phyloP scores from a whole-genome alignment of 2,113 vertebrate genomes.

The Ammodytes marinus region DNA sequence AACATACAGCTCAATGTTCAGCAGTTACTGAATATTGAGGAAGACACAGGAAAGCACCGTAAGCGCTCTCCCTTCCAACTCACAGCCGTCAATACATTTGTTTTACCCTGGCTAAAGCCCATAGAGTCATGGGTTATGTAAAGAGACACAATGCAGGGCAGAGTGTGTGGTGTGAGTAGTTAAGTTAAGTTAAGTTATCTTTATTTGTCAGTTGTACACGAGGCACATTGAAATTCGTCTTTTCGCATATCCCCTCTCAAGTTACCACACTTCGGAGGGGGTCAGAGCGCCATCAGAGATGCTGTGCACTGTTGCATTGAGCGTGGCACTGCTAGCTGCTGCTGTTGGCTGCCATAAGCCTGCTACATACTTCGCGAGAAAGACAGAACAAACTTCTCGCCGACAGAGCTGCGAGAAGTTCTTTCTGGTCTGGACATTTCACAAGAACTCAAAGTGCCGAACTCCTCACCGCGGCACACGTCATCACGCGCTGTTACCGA shows the following conservation, averaged over 20 bases:
- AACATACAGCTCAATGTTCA: not conserved
- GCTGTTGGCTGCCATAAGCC: not conserved
- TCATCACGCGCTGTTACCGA: too few species aligned
- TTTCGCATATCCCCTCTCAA: too few species aligned
- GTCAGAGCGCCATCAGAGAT: conserved; percentile 43
- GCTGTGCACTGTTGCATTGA: conserved; percentile 45
- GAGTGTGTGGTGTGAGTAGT: conserved; percentile 22
- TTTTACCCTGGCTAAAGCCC: conserved; percentile 33
- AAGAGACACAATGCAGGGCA: conserved; percentile 28
- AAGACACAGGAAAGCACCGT: not conserved
- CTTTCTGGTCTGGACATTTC: too few species aligned
- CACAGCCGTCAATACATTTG: conserved; percentile 50
- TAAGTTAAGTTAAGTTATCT: too few species aligned
- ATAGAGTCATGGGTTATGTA: conserved; percentile 31
- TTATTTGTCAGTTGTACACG: too few species aligned
- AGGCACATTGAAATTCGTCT: too few species aligned
- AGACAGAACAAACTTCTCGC: conserved; percentile 18
- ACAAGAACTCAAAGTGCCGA: too few species aligned
- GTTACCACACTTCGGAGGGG: too few species aligned
- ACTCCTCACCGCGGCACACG: too few species aligned
- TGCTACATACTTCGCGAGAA: conserved; percentile 24
- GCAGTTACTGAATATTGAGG: not conserved
- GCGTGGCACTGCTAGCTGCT: conserved; percentile 3
- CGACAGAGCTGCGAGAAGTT: conserved; percentile 6
- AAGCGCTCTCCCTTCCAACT: conserved; percentile 35